These are phyloP conservation scores for Agapornis canus DNA, from an alignment of 2,797 vertebrate species.

Conservation along the genomic window DNA sequence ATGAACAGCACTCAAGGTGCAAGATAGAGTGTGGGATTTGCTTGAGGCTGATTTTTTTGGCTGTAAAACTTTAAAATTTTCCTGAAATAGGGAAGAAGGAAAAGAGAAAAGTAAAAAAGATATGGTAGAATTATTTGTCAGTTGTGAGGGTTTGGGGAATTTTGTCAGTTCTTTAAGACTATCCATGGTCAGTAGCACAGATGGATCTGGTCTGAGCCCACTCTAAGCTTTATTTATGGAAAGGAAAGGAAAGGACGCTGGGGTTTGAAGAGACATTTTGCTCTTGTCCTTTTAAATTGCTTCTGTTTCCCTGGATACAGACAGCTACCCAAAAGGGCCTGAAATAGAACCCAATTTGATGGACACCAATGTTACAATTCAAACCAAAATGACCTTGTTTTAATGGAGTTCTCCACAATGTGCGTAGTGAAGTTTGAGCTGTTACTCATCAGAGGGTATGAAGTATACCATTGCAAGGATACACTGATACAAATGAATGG, in stretches of 20 bases:
- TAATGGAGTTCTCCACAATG: not conserved
- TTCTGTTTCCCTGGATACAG: not conserved
- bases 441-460: not conserved
- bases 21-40: not conserved
- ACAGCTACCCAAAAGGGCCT: not conserved
- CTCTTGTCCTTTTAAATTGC: not conserved
- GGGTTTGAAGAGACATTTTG: not conserved
- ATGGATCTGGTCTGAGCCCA: not conserved
- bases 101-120: not conserved
- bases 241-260: not conserved
- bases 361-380: not conserved
- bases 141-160: not conserved
- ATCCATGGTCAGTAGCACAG: not conserved
- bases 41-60: not conserved
- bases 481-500: constrained; percentile 14
- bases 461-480: not conserved
- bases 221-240: not conserved
- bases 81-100: not conserved
- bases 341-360: not conserved
- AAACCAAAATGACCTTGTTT: not conserved
- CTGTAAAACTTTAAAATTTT: not conserved
- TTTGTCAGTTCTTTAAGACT: not conserved
- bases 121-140: not conserved
- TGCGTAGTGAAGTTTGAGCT: not conserved
- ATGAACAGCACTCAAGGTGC: not conserved